phyloP scores from a whole-genome alignment of 2,797 vertebrate species.

The Pseudochirops cupreus region DNA sequence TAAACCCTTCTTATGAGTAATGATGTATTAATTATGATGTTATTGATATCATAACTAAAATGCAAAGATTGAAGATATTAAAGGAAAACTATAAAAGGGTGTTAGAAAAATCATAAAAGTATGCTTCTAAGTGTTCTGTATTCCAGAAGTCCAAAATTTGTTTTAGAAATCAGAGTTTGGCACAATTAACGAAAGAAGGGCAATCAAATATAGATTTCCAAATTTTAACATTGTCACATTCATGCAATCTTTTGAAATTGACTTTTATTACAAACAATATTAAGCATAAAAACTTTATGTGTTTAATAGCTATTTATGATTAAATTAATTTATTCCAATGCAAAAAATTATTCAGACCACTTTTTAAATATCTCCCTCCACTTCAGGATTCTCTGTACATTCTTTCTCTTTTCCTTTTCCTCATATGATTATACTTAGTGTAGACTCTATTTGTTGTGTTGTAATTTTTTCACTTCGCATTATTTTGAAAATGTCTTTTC shows the following conservation, averaged over 20 bases:
- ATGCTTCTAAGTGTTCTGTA: not conserved
- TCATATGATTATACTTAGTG: not conserved
- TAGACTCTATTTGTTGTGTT: not conserved
- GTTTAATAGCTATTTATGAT: not conserved
- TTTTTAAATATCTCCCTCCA: not conserved
- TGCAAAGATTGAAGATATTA: not conserved
- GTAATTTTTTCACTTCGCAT: not conserved
- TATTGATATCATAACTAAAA: not conserved
- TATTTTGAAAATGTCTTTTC: not conserved
- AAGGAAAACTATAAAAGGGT: not conserved
- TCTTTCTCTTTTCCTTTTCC: not conserved
- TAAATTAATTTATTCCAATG: not conserved
- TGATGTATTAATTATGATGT: not conserved
- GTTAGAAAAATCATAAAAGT: not conserved
- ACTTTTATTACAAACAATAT: not conserved
- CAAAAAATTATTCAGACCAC: not conserved
- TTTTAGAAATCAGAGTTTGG: not conserved
- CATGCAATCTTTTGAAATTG: not conserved
- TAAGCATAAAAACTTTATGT: not conserved
- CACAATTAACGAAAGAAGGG: not conserved
- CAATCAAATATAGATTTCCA: not conserved
- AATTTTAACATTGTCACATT: not conserved
- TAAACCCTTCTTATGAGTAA: not conserved
- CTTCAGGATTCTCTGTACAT: not conserved
- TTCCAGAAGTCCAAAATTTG: not conserved